phyloP scores from a whole-genome alignment of 2,113 vertebrate species.

The Psilopsiagon aymara region DNA sequence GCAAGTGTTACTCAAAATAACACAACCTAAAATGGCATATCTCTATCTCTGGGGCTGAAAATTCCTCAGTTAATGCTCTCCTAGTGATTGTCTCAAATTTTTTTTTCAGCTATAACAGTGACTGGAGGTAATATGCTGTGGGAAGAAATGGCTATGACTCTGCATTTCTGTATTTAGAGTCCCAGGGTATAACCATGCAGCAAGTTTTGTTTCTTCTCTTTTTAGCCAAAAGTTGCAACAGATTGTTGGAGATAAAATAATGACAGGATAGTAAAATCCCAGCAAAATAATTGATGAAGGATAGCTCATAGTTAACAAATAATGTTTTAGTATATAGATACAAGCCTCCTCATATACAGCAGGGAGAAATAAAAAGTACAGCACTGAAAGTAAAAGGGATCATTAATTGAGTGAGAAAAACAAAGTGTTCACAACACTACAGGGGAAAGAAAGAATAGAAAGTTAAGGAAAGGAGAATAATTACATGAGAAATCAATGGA shows the following conservation, averaged over 20 bases:
- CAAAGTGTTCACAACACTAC: neutral
- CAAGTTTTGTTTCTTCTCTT: neutral
- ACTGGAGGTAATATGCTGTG: neutral
- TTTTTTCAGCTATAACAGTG: neutral
- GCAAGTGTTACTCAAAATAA: neutral
- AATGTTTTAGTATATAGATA: neutral
- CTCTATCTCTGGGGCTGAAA: neutral
- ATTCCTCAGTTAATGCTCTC: neutral
- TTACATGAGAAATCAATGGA: neutral
- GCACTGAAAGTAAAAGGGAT: slow-evolving; percentile 2
- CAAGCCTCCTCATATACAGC: neutral
- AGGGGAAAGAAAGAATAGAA: neutral
- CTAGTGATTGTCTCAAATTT: neutral
- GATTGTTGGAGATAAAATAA: slow-evolving; percentile 3
- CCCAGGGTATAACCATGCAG: neutral
- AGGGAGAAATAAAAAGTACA: slow-evolving; percentile 11
- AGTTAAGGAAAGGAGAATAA: neutral
- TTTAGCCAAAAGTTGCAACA: neutral
- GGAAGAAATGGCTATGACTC: neutral
- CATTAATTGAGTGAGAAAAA: neutral
- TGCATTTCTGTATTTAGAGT: neutral
- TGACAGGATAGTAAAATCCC: neutral
- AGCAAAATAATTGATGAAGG: neutral
- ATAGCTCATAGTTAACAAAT: neutral
- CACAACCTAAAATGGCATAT: neutral